Conservation (phyloP, 2,888 invertebrate genomes). For the Megastigmus dorsalis region DNA sequence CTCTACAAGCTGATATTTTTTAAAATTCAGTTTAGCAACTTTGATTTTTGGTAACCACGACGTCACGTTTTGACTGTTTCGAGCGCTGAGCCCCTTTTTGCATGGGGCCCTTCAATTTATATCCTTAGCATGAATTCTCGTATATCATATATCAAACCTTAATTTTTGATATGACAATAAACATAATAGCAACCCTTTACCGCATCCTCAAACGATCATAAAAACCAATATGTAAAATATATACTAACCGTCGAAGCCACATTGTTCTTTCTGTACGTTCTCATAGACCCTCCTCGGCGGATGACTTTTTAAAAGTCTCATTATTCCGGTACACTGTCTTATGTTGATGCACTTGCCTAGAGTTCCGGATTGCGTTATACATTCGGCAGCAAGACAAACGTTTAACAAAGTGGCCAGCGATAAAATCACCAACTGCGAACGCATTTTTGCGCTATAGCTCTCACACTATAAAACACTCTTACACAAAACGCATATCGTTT, state of each 20-base stretch:
- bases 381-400: neutral
- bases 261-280: conserved; percentile 71
- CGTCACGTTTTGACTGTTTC: no score
- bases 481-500: no score
- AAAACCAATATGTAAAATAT: neutral
- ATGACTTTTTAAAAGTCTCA: conserved; percentile 65
- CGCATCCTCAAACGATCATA: neutral
- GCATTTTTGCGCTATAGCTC: neutral
- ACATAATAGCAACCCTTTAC: neutral
- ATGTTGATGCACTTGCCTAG: conserved; percentile 69
- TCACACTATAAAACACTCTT: no score
- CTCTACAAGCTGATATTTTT: no score
- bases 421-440: neutral
- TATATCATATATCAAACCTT: neutral
- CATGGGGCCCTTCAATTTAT: no score
- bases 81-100: no score
- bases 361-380: conserved; percentile 4
- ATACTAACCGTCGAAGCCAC: conserved; percentile 73
- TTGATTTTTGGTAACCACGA: no score
- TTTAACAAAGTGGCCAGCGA: neutral
- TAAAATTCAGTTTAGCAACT: no score
- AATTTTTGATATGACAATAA: neutral
- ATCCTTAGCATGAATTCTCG: no score
- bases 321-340: conserved; percentile 68
- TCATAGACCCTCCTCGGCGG: conserved; percentile 61